Evolutionary conservation across 1,140 invertebrate genomes (phyloP), one percentile per base, ranked within the genome.

Genomic region (Calosoma granatense): DNA sequence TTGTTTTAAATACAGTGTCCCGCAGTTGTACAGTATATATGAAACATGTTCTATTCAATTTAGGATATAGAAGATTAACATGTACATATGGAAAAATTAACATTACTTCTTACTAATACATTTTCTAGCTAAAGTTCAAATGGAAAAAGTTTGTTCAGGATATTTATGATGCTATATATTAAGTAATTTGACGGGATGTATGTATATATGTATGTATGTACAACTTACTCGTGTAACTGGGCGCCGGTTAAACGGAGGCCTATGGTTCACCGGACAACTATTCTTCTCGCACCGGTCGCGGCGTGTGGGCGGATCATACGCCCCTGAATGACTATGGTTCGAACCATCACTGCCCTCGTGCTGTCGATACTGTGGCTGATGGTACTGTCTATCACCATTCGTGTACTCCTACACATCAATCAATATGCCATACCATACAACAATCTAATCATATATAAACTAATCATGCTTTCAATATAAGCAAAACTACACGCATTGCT

Each of bases 151-250:
- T 17, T 11, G 17, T 6, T 51, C 43, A n/a, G n/a, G n/a, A 51
- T 14, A 53, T 20, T 20, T 20, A 2, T 2, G 2, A 20, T 53
- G 6, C 9, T 53, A 20, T 20, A 22, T 20, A 22, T 20, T 20
- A 20, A 53, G 17, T 51, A 11, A 51, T 51, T n/a, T n/a, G n/a
- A n/a, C n/a, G n/a, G n/a, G n/a, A n/a, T 52, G 2, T 52, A 2
- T 19, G 12, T 19, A 19, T 12, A 17, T 52, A 20, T 17, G 21
- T 47, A 43, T 20, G 43, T 3, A 56, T 56, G 22, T 20, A 47
- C 12, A 52, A 61, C 60, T 61, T 65, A 71, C 70, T 58, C 70
- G 65, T 6, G 70, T 71, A 20, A 71, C 69, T 43, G 69, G 69
- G 20, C 70, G 60, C 47, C 69, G 57, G 47, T 62, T 59, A 57